Conservation (phyloP, 1,140 invertebrate genomes). For the Myzus persicae region DNA sequence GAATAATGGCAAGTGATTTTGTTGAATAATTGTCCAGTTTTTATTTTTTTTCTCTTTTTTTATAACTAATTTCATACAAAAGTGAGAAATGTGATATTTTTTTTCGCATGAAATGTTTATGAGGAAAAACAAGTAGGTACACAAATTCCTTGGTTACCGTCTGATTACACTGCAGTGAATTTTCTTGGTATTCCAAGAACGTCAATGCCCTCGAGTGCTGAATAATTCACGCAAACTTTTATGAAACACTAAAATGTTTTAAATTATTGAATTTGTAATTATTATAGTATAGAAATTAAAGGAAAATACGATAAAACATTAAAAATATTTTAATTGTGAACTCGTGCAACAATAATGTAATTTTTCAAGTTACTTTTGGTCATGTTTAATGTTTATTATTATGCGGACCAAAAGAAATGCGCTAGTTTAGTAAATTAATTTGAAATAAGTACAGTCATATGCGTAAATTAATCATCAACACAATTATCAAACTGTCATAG, state of each 20-base stretch:
- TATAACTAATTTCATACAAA: not conserved
- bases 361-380: not conserved
- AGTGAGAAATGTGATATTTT: not conserved
- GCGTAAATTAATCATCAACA: not conserved
- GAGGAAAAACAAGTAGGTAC: not conserved
- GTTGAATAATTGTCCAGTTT: constrained; percentile 26
- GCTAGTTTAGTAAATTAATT: not conserved
- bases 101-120: not conserved
- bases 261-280: not conserved
- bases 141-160: not conserved
- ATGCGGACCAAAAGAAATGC: not conserved
- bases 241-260: not conserved
- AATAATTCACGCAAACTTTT: not conserved
- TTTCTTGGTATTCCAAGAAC: not conserved
- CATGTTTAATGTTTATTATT: no score
- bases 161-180: not conserved
- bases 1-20: not conserved
- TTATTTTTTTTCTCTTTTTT: not conserved
- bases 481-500: not conserved
- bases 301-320: not conserved
- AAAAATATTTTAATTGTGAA: not conserved
- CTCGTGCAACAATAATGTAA: not conserved
- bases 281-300: not conserved
- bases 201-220: not conserved
- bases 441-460: fast-evolving